Conservation (phyloP, 1,140 invertebrate genomes). For the Atta cephalotes region DNA sequence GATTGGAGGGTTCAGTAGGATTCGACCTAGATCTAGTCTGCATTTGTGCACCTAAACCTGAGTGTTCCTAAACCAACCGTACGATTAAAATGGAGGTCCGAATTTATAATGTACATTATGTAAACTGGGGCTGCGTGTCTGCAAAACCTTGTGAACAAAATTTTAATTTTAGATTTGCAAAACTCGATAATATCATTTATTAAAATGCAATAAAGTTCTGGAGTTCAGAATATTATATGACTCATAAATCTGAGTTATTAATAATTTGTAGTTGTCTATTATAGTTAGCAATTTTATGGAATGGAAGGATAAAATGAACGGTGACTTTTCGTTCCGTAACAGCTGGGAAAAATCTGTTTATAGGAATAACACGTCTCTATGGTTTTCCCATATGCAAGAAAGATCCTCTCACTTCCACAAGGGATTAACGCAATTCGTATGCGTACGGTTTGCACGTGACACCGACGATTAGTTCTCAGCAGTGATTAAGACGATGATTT, state of each 20-base stretch:
- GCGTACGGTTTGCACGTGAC: slow-evolving; percentile 55
- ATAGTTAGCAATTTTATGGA: background rate
- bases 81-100: slow-evolving; percentile 77
- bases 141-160: slow-evolving; percentile 70
- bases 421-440: slow-evolving; percentile 73
- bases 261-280: background rate
- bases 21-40: slow-evolving; percentile 75
- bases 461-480: slow-evolving; percentile 33
- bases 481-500: slow-evolving; percentile 54
- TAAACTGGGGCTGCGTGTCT: slow-evolving; percentile 72
- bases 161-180: slow-evolving; percentile 77
- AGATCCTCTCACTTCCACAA: slow-evolving; percentile 50
- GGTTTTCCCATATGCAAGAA: slow-evolving; percentile 38
- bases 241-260: background rate
- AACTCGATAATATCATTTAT: slow-evolving; percentile 63
- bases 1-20: slow-evolving; percentile 53
- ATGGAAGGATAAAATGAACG: background rate
- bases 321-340: slow-evolving; percentile 21
- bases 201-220: slow-evolving; percentile 2
- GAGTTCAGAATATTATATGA: background rate
- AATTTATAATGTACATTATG: slow-evolving; percentile 85
- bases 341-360: slow-evolving; percentile 51
- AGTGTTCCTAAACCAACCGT: slow-evolving; percentile 40
- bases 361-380: slow-evolving; percentile 17
- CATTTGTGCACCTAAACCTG: slow-evolving; percentile 69